phyloP scores from a whole-genome alignment of 2,888 invertebrate species.

The Melieria omissa region DNA sequence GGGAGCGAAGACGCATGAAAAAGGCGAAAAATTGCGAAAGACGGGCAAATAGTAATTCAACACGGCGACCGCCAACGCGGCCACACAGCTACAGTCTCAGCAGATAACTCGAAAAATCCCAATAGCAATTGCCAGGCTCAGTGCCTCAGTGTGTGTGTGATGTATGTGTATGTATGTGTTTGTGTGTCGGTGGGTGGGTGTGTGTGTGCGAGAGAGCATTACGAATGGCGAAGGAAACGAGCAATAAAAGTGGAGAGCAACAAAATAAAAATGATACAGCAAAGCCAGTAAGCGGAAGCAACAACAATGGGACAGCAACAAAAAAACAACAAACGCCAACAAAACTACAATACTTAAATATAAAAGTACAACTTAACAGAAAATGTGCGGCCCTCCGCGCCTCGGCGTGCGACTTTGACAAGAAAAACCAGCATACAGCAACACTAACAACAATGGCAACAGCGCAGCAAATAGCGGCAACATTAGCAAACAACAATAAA shows the following conservation, averaged over 20 bases:
- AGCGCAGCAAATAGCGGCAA: not conserved
- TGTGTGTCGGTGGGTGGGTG: too few relatives aligned
- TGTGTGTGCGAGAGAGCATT: not conserved
- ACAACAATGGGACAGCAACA: slow-evolving; percentile 6
- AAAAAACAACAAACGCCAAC: slow-evolving; percentile 19
- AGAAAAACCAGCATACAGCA: not conserved
- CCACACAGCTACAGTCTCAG: too few relatives aligned
- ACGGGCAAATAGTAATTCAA: too few relatives aligned
- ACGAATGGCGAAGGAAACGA: slow-evolving; percentile 18
- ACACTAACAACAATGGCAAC: not conserved
- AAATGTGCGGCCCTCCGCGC: too few relatives aligned
- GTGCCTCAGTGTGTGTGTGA: too few relatives aligned
- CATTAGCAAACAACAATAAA: not conserved
- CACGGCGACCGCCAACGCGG: too few relatives aligned
- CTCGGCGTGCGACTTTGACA: not conserved
- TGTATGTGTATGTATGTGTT: too few relatives aligned
- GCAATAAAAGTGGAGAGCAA: slow-evolving; percentile 15
- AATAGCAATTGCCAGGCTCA: too few relatives aligned
- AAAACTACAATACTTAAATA: not conserved
- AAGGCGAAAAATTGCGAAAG: slow-evolving; percentile 9
- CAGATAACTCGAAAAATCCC: too few relatives aligned
- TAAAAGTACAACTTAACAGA: not conserved
- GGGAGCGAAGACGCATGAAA: not conserved
- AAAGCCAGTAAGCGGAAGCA: not conserved
- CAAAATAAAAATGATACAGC: too few relatives aligned